Conservation (phyloP, 2,797 vertebrate genomes). For the Erpetoichthys calabaricus region DNA sequence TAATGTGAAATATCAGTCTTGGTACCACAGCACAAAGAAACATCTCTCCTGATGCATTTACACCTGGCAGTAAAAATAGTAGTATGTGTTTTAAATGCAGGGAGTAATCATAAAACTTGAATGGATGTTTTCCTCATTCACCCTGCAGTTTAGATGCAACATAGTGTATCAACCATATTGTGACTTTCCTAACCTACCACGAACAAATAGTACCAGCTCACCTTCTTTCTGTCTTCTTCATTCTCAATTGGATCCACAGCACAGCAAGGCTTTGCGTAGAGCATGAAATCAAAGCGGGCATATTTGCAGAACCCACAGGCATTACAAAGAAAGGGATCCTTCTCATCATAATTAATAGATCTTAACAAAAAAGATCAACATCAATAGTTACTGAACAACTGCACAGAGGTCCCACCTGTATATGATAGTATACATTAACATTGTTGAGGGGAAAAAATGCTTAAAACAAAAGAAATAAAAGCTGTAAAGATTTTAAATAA, state of each 20-base stretch:
- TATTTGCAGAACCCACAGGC: conserved; percentile 98
- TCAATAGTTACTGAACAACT: not conserved
- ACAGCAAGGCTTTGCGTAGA: conserved; percentile 92
- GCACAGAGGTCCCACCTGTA: not conserved
- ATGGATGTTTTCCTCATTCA: no score
- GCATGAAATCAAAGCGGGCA: conserved; percentile 94
- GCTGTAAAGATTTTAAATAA: not conserved
- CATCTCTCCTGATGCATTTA: no score
- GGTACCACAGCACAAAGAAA: not conserved
- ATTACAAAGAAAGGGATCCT: conserved; percentile 95
- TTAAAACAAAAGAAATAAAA: not conserved
- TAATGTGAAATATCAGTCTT: not conserved
- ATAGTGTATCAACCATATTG: no score
- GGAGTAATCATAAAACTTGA: no score
- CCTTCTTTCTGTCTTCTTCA: conserved; percentile 95
- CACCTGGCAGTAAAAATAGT: no score
- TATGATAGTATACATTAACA: not conserved
- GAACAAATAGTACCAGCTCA: conserved; percentile 19
- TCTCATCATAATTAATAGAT: conserved; percentile 96
- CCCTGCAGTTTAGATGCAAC: no score
- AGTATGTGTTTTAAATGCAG: no score
- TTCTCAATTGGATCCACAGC: conserved; percentile 97
- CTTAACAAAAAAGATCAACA: conserved; percentile 34
- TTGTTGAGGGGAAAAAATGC: not conserved
- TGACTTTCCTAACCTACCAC: no score